Evolutionary conservation across 2,113 vertebrate genomes (phyloP), one percentile per base, ranked within the genome.

Genomic region (Narcine bancroftii): DNA sequence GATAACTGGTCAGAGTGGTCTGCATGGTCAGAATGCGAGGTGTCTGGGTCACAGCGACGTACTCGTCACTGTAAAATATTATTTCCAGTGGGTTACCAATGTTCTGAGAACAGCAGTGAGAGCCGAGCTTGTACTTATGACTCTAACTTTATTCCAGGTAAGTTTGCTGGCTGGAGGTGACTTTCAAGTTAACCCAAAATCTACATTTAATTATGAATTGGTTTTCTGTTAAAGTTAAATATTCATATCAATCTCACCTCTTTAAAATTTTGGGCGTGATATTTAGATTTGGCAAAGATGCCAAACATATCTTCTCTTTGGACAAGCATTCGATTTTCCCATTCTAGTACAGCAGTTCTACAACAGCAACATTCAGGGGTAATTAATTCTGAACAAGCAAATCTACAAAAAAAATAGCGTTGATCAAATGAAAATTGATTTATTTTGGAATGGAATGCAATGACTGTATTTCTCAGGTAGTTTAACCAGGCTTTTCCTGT

Each of bases 1-100:
- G 98, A 99, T 96, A 99, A 97, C 94, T 99, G 98, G 98, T 99
- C 98, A 0, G 96, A 96, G 93, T 99, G 98, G 98, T 99, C 98
- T 0, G 95, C 96, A 92, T 99, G 98, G 98, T 97, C 98, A 0
- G 95, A 94, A n/a, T 99, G 98, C 0, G 97, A 98, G 92, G 94
- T 96, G 0, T 96, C 96, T 0, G 97, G 98, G 0, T 33, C 94
- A 93, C 98, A 98, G 94, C 93, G 95, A 92, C 98, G 98, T 0
- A 45, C 95, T 50, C 98, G 98, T 56, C 98, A 97, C 93, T 99
- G 98, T 65, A 93, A 97, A 76, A 94, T 98, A 66, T 94, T 98
- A 60, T 99, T 99, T 93, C 98, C 98, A 0, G 97, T 97, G 93
- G 97, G 97, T 89, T 97, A 95, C 94, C 98, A 99, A 95, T 99